Base-by-base conservation (phyloP, 2,888 invertebrate genomes). In the Eretmocerus hayati region DNA sequence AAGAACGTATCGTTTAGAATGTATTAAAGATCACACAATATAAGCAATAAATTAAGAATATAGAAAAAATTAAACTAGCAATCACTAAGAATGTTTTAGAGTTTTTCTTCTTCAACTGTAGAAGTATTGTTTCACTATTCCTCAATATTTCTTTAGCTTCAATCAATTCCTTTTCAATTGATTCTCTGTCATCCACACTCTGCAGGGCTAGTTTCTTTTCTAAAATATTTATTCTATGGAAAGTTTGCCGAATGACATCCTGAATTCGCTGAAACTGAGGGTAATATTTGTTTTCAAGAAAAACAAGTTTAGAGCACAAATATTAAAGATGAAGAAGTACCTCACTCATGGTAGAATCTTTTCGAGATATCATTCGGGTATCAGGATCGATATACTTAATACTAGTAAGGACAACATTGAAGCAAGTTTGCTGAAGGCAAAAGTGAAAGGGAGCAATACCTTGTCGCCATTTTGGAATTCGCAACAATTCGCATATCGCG, bases 41-140 rank as follows among this genome's bases (percentile, higher is more conserved):
- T 20, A 65, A 46, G 36, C 64, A 63, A 43, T 60, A 68, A 11
- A 64, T 19, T 42, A 67, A 52, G 55, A 56, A 46, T 30, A 55
- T 38, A 9, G 56, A 46, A 36, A 69, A 68, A 22, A 63, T 52
- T 15, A 69, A 23, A 48, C 62, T 58, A 4, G 58, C 64, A 16
- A 63, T 60, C 20, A 67, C 48, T 59, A 69, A 62, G 36, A 65
- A 69, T 2, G 64, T 59, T 50, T 59, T 61, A 20, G 64, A 62
- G 46, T 69, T 69, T 42, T 67, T 60, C 30, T 56, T 61, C 33
- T 62, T 57, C n/a, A 71, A 50, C 1, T 41, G 50, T 11, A 54
- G 46, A 35, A 70, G 50, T 49, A 57, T 56, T 23, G 64, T 55
- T 56, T 68, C 61, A 43, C 66, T 68, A 37, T 47, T 60, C 33